phyloP scores from a whole-genome alignment of 2,888 invertebrate species.

The Brachyptera putata region DNA sequence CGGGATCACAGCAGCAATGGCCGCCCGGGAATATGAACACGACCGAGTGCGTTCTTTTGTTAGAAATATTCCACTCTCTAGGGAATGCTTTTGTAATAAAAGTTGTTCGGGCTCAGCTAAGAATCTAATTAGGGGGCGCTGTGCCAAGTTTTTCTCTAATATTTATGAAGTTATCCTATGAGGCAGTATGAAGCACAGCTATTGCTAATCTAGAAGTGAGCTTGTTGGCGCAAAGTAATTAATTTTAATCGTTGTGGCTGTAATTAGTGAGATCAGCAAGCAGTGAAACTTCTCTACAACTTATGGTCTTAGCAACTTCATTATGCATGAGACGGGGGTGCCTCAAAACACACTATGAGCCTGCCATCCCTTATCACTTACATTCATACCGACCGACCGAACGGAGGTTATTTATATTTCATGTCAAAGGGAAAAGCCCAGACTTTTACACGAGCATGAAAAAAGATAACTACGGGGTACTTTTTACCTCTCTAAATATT shows the following conservation, averaged over 20 bases:
- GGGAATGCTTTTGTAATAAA: conserved; percentile 20
- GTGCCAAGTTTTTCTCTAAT: conserved; percentile 7
- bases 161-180: conserved; percentile 2
- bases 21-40: no score
- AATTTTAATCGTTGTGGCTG: conserved; percentile 32
- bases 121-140: conserved; percentile 30
- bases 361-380: not conserved
- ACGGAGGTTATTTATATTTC: no score
- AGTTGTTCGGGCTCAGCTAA: conserved; percentile 23
- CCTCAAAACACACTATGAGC: not conserved
- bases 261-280: conserved; percentile 31
- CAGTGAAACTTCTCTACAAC: conserved; percentile 9
- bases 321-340: conserved; percentile 26
- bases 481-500: not conserved
- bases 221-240: conserved; percentile 32
- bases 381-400: not conserved
- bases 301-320: conserved; percentile 27
- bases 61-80: not conserved
- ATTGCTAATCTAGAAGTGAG: not conserved
- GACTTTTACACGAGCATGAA: not conserved
- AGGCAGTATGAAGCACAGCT: not conserved
- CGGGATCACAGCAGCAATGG: no score
- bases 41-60: not conserved
- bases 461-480: not conserved
- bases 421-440: no score